Conservation (phyloP, 2,113 vertebrate genomes). For the Cyanoramphus novaezelandiae region DNA sequence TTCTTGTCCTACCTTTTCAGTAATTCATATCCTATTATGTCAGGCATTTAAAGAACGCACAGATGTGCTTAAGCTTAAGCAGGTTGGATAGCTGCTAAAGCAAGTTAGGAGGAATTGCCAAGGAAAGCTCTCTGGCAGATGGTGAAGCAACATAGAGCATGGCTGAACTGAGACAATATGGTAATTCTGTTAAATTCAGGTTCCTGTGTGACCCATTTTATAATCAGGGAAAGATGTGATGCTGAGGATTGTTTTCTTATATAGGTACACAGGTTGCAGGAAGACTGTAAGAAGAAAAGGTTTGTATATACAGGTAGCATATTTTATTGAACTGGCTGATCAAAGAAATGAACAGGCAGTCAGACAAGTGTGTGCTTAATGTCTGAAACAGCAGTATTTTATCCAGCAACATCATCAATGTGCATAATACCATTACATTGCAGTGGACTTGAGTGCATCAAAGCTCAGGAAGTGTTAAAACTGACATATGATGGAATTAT, state of each 20-base stretch:
- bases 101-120: background rate
- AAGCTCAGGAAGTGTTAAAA: background rate
- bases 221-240: background rate
- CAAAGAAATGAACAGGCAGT: background rate
- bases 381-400: background rate
- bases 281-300: background rate
- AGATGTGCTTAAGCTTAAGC: background rate
- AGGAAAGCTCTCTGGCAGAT: background rate
- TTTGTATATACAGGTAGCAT: background rate
- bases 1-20: background rate
- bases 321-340: background rate
- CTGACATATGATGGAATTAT: background rate
- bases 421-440: background rate
- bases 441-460: background rate
- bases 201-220: background rate
- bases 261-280: background rate
- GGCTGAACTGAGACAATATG: background rate
- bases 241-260: background rate
- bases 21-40: background rate
- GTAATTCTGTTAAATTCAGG: background rate
- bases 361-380: background rate
- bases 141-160: background rate
- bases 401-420: background rate
- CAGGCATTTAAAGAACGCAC: background rate
- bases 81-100: background rate